Conservation (phyloP, 2,797 vertebrate genomes). For the Melopsittacus undulatus region DNA sequence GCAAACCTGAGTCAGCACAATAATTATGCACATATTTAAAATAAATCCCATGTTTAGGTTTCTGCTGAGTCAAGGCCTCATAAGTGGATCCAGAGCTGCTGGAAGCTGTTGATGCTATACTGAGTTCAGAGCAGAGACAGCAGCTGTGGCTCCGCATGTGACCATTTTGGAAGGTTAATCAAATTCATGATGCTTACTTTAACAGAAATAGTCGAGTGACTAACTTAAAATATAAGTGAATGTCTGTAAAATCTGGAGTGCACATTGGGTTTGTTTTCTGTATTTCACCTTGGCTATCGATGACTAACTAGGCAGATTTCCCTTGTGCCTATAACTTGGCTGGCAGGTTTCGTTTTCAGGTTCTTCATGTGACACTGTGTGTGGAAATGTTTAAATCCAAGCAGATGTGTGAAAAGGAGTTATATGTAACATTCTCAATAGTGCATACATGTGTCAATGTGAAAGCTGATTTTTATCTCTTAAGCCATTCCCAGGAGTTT, state of each 20-base stretch:
- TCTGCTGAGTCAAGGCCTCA: slow-evolving; percentile 13
- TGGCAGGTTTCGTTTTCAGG: slow-evolving; percentile 33
- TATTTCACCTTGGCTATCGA: background rate
- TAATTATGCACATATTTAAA: slow-evolving; percentile 1
- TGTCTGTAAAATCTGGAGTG: background rate
- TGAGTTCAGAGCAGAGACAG: background rate
- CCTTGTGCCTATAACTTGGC: background rate
- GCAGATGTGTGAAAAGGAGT: background rate
- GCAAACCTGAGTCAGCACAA: slow-evolving; percentile 19
- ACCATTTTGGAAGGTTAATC: background rate
- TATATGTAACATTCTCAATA: rapidly evolving
- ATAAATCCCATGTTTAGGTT: background rate
- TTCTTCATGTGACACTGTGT: background rate
- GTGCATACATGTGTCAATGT: background rate
- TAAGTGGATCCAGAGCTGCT: background rate
- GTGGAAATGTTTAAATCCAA: background rate
- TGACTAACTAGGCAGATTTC: background rate
- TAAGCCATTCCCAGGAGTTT: background rate
- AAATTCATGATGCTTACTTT: background rate
- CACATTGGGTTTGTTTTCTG: background rate
- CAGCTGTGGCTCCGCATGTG: slow-evolving; percentile 27
- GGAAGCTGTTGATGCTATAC: background rate
- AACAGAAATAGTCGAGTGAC: background rate
- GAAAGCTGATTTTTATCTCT: background rate
- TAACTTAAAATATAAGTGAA: background rate